Evolutionary conservation across 2,888 invertebrate species (phyloP).

Genomic region (Nemapogon koenigi): DNA sequence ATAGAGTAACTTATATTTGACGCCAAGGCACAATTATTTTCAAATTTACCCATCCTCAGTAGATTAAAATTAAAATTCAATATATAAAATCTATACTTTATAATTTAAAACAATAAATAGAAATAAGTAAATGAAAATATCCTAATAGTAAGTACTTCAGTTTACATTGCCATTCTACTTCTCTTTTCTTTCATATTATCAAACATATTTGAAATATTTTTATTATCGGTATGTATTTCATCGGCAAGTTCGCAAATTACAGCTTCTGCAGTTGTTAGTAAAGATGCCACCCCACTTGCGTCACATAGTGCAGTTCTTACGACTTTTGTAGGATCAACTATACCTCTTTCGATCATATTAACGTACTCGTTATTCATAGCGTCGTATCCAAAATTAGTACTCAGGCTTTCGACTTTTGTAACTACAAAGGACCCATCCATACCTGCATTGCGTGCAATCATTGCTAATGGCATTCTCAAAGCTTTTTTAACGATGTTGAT

Average conservation of each 20-base stretch:
- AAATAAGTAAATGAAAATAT: too few relatives aligned
- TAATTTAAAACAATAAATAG: too few relatives aligned
- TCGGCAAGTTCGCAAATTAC: conserved; percentile 80
- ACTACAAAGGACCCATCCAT: conserved; percentile 88
- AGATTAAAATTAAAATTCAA: too few relatives aligned
- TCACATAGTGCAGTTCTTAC: conserved; percentile 44
- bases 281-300: conserved; percentile 51
- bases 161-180: too few relatives aligned
- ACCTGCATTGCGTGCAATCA: conserved; percentile 91
- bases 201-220: too few relatives aligned
- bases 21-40: too few relatives aligned
- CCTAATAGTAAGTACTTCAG: too few relatives aligned
- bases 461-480: conserved; percentile 83
- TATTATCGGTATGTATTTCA: too few relatives aligned
- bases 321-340: conserved; percentile 93
- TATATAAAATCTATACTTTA: too few relatives aligned
- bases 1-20: too few relatives aligned
- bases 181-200: too few relatives aligned
- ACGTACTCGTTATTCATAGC: conserved; percentile 87
- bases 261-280: conserved; percentile 84
- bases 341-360: conserved; percentile 89
- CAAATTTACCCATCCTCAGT: too few relatives aligned
- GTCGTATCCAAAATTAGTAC: conserved; percentile 83
- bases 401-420: conserved; percentile 82
- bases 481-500: conserved; percentile 86